These are phyloP conservation scores for Hypercompe scribonia DNA, from an alignment of 2,888 invertebrate genomes.

Conservation along the genomic window DNA sequence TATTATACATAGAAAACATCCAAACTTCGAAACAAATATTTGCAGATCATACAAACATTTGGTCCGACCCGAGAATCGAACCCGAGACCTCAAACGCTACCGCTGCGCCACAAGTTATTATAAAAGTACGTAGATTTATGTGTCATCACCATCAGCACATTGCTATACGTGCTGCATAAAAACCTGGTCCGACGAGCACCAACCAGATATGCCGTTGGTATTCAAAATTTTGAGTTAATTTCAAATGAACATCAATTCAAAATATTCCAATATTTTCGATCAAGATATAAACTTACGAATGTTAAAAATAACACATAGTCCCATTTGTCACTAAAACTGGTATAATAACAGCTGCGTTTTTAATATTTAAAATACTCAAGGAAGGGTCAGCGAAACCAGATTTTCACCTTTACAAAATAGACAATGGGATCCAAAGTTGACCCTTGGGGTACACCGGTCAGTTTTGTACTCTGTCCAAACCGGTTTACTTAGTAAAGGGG, in stretches of 20 bases:
- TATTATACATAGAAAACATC: no score
- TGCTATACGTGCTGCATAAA: no score
- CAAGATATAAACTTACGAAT: constrained; percentile 12
- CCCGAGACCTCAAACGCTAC: no score
- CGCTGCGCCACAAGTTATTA: no score
- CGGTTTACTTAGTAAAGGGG: constrained; percentile 75
- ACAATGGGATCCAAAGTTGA: constrained; percentile 71
- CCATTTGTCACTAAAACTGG: constrained; percentile 65
- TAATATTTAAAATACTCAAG: constrained; percentile 75
- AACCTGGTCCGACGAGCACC: no score
- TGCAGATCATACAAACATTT: no score
- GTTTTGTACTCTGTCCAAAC: constrained; percentile 71
- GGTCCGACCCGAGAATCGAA: no score
- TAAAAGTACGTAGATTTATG: no score
- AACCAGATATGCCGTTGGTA: neutral
- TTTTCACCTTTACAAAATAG: constrained; percentile 81
- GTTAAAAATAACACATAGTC: constrained; percentile 29
- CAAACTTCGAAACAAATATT: no score
- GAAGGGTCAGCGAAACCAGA: constrained; percentile 84
- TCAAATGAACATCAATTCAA: neutral
- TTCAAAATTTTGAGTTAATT: neutral
- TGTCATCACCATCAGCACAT: no score
- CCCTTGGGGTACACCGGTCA: constrained; percentile 83
- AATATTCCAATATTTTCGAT: constrained; percentile 25
- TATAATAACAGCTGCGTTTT: constrained; percentile 73